Percentiles rank a stretch among this genome's conserved stretches.
Evolutionary conservation across 2,888 invertebrate genomes (phyloP).

Genomic region (Tinea trinotella): DNA sequence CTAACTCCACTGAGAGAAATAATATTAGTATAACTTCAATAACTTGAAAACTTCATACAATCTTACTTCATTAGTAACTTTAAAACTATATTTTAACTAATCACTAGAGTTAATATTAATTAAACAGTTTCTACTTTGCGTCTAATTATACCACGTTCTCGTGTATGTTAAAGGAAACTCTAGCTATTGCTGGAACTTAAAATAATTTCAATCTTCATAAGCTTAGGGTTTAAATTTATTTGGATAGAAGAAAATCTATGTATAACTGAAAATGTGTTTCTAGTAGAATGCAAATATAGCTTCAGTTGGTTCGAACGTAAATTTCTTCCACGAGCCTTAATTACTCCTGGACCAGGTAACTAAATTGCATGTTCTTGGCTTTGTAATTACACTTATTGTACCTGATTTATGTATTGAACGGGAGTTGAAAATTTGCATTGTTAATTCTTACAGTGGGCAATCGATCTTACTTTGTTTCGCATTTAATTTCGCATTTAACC

Average conservation of each 20-base stretch:
- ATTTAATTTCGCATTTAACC: neutral
- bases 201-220: no score
- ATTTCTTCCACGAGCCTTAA: constrained; percentile 21
- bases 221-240: no score
- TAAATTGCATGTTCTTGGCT: constrained; percentile 20
- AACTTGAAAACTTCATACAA: constrained; percentile 1
- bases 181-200: no score
- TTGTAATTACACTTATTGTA: constrained; percentile 31
- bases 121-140: constrained; percentile 3
- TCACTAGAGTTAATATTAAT: constrained; percentile 13
- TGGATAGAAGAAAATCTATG: neutral
- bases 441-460: constrained; percentile 7
- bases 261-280: neutral
- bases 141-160: neutral
- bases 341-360: constrained; percentile 22
- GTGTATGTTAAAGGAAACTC: neutral
- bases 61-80: constrained; percentile 3
- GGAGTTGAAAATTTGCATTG: constrained; percentile 17
- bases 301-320: constrained; percentile 18
- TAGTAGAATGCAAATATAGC: constrained; percentile 10
- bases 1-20: neutral
- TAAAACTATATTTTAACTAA: constrained; percentile 12
- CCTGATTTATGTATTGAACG: constrained; percentile 25
- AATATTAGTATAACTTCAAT: neutral
- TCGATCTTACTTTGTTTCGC: constrained; percentile 5